Conservation (phyloP, 2,888 invertebrate species). For the Bombylius discolor region DNA sequence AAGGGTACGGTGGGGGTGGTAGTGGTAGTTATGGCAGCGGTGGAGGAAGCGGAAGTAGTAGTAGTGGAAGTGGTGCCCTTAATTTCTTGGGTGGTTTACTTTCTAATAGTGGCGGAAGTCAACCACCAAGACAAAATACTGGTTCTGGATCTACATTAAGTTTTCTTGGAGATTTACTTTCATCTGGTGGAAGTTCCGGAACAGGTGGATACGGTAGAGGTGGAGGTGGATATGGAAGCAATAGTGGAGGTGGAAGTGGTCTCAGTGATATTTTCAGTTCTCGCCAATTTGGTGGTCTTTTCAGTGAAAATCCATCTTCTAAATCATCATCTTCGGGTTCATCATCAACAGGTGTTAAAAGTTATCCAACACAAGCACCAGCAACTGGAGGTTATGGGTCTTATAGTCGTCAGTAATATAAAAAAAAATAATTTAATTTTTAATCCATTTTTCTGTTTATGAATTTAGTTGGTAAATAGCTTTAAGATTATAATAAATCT, state of each 20-base stretch:
- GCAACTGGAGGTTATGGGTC: not conserved
- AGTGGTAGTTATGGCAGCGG: constrained; percentile 19
- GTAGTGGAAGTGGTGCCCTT: constrained; percentile 5
- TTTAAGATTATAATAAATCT: no score
- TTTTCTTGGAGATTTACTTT: constrained; percentile 5
- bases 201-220: constrained; percentile 7
- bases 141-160: constrained; percentile 7
- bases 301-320: constrained; percentile 30
- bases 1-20: constrained; percentile 25
- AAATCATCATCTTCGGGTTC: constrained; percentile 6
- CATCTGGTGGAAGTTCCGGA: not conserved
- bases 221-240: constrained; percentile 15
- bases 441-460: no score
- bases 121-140: not conserved
- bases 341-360: constrained; percentile 20
- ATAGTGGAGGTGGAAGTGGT: constrained; percentile 15
- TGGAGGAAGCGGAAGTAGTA: constrained; percentile 12
- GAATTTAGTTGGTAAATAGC: no score
- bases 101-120: constrained; percentile 3
- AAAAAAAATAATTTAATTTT: no score
- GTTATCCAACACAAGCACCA: constrained; percentile 33
- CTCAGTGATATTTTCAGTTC: constrained; percentile 29
- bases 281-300: constrained; percentile 32
- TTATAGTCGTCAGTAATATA: not conserved
- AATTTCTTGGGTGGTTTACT: constrained; percentile 14